These are phyloP conservation scores for Drosophila pseudotakahashii DNA, from an alignment of 2,888 invertebrate genomes.

Conservation along the genomic window DNA sequence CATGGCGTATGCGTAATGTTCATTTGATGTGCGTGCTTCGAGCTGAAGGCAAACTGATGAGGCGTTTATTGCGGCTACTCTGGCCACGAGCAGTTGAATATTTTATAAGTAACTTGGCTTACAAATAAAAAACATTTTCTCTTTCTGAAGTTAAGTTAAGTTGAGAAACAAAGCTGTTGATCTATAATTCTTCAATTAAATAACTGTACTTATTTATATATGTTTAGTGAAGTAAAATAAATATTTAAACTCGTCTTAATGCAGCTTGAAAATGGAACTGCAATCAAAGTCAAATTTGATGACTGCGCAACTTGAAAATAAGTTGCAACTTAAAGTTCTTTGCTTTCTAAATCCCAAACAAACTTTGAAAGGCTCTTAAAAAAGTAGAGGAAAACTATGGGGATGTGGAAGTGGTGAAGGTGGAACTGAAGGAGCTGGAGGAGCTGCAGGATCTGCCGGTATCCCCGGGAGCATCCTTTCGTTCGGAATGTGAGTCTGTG, in stretches of 20 bases:
- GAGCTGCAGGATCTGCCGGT: too few relatives aligned
- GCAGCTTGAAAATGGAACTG: conserved; percentile 41
- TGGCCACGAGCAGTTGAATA: conserved; percentile 2
- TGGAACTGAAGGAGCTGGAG: conserved; percentile 1
- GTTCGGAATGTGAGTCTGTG: conserved; percentile 18
- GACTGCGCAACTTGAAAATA: conserved; percentile 39
- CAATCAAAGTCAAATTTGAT: conserved; percentile 69
- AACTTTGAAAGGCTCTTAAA: conserved; percentile 59
- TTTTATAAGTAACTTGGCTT: neutral
- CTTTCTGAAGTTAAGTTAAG: too few relatives aligned
- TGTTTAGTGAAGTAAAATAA: too few relatives aligned
- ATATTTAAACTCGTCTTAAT: neutral
- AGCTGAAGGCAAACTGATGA: conserved; percentile 42
- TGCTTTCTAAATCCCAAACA: conserved; percentile 52
- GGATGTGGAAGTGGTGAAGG: neutral
- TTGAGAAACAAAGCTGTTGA: too few relatives aligned
- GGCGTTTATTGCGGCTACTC: conserved; percentile 45
- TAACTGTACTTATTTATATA: too few relatives aligned
- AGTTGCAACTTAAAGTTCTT: conserved; percentile 57
- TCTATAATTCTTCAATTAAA: too few relatives aligned
- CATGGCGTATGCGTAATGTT: conserved; percentile 74
- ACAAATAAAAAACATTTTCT: too few relatives aligned
- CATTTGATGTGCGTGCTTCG: conserved; percentile 73
- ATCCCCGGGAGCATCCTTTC: conserved; percentile 16
- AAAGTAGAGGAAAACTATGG: conserved; percentile 21